A percentile compares a stretch with the other conserved stretches of the same genome.
Conservation (phyloP, 2,113 vertebrate genomes). For the Anas platyrhynchos region DNA sequence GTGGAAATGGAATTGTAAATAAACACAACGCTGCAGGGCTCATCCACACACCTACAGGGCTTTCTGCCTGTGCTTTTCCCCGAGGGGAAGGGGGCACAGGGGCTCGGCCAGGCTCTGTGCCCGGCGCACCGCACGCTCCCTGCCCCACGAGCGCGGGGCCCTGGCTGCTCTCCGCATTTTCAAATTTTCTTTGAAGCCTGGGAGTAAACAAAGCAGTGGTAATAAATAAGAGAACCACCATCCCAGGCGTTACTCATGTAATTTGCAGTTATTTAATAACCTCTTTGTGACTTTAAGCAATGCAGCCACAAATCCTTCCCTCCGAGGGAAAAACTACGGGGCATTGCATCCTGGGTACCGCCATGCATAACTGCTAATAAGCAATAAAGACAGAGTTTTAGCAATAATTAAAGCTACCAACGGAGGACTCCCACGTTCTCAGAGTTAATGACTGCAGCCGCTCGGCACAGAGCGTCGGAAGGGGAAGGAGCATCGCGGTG, state of each 20-base stretch:
- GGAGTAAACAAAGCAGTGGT: background rate
- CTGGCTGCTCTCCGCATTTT: background rate
- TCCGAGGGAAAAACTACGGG: background rate
- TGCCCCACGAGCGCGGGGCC: background rate
- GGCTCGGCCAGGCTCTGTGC: background rate
- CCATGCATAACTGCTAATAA: conserved; percentile 58
- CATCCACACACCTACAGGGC: background rate
- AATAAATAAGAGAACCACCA: background rate
- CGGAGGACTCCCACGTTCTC: conserved; percentile 19
- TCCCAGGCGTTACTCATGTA: background rate
- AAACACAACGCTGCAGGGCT: background rate
- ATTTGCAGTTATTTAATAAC: background rate
- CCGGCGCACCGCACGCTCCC: background rate
- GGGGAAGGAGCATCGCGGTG: background rate
- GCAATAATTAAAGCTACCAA: conserved; percentile 71
- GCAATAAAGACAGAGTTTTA: conserved; percentile 44
- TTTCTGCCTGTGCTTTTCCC: background rate
- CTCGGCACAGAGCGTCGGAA: background rate
- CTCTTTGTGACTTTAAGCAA: background rate
- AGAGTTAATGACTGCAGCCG: background rate
- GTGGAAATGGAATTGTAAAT: background rate
- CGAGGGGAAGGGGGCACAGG: background rate
- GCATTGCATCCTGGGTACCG: background rate
- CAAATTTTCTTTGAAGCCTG: background rate
- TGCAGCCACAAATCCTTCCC: conserved; percentile 4